Percentiles rank a stretch among this genome's conserved stretches.
phyloP scores from a whole-genome alignment of 2,113 vertebrate species.

The Alethe diademata region DNA sequence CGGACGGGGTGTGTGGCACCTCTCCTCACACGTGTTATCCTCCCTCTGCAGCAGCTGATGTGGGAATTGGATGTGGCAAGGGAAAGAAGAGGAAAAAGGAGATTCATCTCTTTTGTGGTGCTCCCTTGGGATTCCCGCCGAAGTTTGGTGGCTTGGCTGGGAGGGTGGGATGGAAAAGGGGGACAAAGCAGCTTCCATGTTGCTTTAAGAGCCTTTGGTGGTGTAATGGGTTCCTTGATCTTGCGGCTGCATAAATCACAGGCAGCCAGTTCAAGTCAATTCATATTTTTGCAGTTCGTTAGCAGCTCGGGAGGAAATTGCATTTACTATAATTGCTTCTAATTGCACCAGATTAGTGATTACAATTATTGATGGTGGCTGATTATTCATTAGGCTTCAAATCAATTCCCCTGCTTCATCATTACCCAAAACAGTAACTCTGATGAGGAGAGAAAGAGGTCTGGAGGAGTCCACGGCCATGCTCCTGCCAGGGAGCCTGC shows the following conservation, averaged over 20 bases:
- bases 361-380: conserved; percentile 86
- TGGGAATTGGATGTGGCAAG: not conserved
- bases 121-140: not conserved
- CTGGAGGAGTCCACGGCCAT: conserved; percentile 49
- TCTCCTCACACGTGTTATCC: accelerated
- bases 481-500: conserved; percentile 1
- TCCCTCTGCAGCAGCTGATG: accelerated
- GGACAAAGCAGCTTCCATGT: not conserved
- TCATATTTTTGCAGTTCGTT: conserved; percentile 84
- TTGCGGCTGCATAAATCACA: conserved; percentile 73
- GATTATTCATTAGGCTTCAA: conserved; percentile 86
- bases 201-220: conserved; percentile 63
- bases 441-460: conserved; percentile 72
- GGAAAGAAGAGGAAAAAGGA: not conserved
- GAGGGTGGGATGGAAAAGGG: not conserved
- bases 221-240: conserved; percentile 65
- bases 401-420: conserved; percentile 77
- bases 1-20: not conserved
- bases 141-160: not conserved
- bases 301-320: conserved; percentile 82
- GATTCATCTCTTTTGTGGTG: accelerated
- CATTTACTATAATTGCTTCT: conserved; percentile 88
- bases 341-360: conserved; percentile 88
- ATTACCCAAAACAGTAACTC: conserved; percentile 75
- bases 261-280: conserved; percentile 76